These are phyloP conservation scores for Zaprionus taronus DNA, from an alignment of 1,140 invertebrate species.

Conservation along the genomic window DNA sequence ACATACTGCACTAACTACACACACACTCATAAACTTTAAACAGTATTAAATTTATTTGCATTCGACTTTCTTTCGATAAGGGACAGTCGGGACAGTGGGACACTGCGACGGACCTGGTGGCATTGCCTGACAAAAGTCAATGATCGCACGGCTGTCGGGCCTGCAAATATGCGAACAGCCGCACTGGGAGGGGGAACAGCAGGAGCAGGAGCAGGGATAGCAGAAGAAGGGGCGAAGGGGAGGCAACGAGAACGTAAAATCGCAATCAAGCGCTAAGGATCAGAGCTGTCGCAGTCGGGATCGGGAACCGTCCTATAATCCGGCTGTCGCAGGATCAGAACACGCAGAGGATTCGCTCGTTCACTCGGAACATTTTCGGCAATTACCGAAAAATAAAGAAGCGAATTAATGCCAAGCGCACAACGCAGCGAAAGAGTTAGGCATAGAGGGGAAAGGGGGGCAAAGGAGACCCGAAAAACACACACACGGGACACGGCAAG, in stretches of 20 bases:
- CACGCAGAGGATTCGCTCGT: slow-evolving; percentile 73
- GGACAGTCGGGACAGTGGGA: not conserved
- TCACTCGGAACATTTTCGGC: slow-evolving; percentile 77
- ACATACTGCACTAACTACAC: not conserved
- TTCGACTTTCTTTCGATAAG: not conserved
- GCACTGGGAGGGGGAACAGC: slow-evolving; percentile 31
- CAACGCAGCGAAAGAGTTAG: slow-evolving; percentile 1
- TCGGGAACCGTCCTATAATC: slow-evolving; percentile 53
- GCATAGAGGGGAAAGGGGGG: not conserved
- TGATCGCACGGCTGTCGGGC: slow-evolving; percentile 73
- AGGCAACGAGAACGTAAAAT: slow-evolving; percentile 60
- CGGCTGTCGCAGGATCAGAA: slow-evolving; percentile 72
- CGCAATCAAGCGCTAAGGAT: slow-evolving; percentile 66
- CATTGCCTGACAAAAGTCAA: slow-evolving; percentile 74
- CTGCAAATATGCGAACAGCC: slow-evolving; percentile 52
- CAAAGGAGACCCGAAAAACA: slow-evolving; percentile 2
- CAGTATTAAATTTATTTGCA: slow-evolving; percentile 6
- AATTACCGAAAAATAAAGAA: slow-evolving; percentile 81
- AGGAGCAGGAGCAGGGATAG: not conserved
- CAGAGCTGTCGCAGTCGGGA: slow-evolving; percentile 30
- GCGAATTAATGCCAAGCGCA: slow-evolving; percentile 67
- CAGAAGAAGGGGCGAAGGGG: slow-evolving; percentile 6
- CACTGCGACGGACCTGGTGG: not conserved
- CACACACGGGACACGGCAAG: not conserved
- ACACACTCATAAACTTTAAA: not conserved